Evolutionary conservation across 1,140 invertebrate genomes (phyloP).

Genomic region (Drosophila pseudoananassae): DNA sequence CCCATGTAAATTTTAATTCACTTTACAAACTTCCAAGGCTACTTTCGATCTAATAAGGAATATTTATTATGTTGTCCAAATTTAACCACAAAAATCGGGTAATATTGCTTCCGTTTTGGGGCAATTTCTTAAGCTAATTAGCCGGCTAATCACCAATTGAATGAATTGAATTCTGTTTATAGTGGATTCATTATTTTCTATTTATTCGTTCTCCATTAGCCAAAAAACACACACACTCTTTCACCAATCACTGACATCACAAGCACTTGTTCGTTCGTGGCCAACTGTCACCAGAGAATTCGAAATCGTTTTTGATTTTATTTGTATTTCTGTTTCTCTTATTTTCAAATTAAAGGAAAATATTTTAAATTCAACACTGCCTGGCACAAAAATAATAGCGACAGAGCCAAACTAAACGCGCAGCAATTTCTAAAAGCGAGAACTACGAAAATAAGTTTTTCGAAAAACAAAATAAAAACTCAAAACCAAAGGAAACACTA

Average conservation of each 20-base stretch:
- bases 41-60: slow-evolving; percentile 8
- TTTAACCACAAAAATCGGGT: slow-evolving; percentile 1
- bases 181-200: slow-evolving; percentile 41
- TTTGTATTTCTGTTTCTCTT: slow-evolving; percentile 30
- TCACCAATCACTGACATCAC: slow-evolving; percentile 30
- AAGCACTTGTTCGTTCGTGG: slow-evolving; percentile 40
- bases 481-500: slow-evolving; percentile 43
- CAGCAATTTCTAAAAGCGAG: slow-evolving; percentile 39
- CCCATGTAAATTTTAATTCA: too few relatives aligned
- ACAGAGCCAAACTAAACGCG: slow-evolving; percentile 37
- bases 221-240: slow-evolving; percentile 17
- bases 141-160: slow-evolving; percentile 31
- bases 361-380: slow-evolving; percentile 66
- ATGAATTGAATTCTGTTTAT: slow-evolving; percentile 25
- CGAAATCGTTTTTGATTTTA: slow-evolving; percentile 36
- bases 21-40: not conserved
- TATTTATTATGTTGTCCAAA: slow-evolving; percentile 22
- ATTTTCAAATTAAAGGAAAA: slow-evolving; percentile 55
- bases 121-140: slow-evolving; percentile 43
- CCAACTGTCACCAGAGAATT: slow-evolving; percentile 56
- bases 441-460: slow-evolving; percentile 71
- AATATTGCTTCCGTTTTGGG: slow-evolving; percentile 24
- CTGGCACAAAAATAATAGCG: slow-evolving; percentile 28
- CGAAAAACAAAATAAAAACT: slow-evolving; percentile 30
- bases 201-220: slow-evolving; percentile 47